These are phyloP conservation scores for Maconellicoccus hirsutus DNA, from an alignment of 1,140 invertebrate species.

Conservation along the genomic window DNA sequence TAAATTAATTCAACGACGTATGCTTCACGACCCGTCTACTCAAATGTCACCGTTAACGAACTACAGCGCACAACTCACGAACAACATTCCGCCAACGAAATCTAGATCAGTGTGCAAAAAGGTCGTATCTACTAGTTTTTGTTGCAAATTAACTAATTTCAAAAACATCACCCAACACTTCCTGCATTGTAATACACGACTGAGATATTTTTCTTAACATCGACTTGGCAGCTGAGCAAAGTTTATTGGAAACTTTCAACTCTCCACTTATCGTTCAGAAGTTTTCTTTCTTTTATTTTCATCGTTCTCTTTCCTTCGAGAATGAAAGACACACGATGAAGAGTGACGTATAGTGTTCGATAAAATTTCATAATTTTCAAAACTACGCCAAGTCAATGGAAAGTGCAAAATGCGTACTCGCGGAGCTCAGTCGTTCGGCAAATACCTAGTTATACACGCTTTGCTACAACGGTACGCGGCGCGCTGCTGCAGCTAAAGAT, in stretches of 20 bases:
- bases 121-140: not conserved
- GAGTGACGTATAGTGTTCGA: too few relatives aligned
- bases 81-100: not conserved
- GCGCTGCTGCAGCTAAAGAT: not conserved
- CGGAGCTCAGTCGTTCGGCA: not conserved
- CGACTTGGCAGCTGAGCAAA: too few relatives aligned
- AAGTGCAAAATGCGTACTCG: not conserved
- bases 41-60: not conserved
- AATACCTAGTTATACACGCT: constrained; percentile 5
- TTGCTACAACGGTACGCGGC: constrained; percentile 1
- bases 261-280: too few relatives aligned
- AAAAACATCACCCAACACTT: too few relatives aligned
- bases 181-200: too few relatives aligned
- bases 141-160: too few relatives aligned
- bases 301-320: too few relatives aligned
- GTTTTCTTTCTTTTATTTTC: too few relatives aligned
- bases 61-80: not conserved
- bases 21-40: not conserved
- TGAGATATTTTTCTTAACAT: too few relatives aligned
- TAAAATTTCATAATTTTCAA: not conserved
- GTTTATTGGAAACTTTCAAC: too few relatives aligned
- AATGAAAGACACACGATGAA: too few relatives aligned
- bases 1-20: not conserved
- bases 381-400: not conserved
- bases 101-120: constrained; percentile 3